These are phyloP conservation scores for Digitonthophagus gazella DNA, from an alignment of 2,888 invertebrate species.

Conservation along the genomic window DNA sequence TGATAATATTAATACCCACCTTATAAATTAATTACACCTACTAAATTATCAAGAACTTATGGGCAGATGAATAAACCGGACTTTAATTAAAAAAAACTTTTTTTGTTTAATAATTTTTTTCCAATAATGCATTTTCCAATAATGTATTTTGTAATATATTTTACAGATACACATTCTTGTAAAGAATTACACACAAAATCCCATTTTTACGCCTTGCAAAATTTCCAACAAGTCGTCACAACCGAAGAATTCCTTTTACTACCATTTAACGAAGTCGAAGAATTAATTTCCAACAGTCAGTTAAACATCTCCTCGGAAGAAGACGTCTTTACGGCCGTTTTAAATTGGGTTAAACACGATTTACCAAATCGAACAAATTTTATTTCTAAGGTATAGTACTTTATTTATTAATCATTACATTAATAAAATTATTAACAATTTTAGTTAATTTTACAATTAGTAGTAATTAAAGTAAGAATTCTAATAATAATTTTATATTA, in stretches of 20 bases:
- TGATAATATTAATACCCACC: too few relatives aligned
- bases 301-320: constrained; percentile 67
- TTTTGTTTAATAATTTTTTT: constrained; percentile 13
- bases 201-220: constrained; percentile 68
- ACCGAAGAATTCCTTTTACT: constrained; percentile 69
- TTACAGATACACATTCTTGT: constrained; percentile 65
- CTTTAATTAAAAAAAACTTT: neutral
- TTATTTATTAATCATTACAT: constrained; percentile 7
- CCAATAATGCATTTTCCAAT: too few relatives aligned
- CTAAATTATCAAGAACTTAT: too few relatives aligned
- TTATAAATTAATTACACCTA: too few relatives aligned
- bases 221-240: constrained; percentile 68
- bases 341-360: constrained; percentile 69
- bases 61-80: too few relatives aligned
- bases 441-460: neutral
- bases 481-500: neutral
- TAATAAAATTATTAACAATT: neutral
- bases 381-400: constrained; percentile 55
- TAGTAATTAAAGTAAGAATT: neutral
- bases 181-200: constrained; percentile 66
- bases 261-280: constrained; percentile 65
- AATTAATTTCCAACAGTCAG: constrained; percentile 64
- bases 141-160: too few relatives aligned
- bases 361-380: constrained; percentile 58
- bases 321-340: constrained; percentile 63